A percentile compares a stretch with the other conserved stretches of the same genome.
phyloP scores from a whole-genome alignment of 2,113 vertebrate genomes.

The Speoplatyrhinus poulsoni region DNA sequence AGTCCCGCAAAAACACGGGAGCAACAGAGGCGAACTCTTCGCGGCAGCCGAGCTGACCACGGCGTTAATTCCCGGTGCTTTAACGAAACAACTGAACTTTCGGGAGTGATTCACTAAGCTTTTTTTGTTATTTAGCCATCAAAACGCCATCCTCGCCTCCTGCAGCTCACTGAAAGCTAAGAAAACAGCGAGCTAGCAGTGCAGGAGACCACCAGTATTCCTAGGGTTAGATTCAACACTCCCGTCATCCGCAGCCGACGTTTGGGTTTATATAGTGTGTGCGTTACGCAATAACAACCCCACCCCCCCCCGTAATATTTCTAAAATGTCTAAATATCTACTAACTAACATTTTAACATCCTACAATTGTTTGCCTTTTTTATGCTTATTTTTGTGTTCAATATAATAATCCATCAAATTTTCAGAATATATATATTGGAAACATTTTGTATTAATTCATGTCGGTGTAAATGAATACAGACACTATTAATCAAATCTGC shows the following conservation, averaged over 20 bases:
- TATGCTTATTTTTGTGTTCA: neutral
- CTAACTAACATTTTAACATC: neutral
- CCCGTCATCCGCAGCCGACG: neutral
- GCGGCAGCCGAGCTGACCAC: conserved; percentile 72
- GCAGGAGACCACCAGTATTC: accelerated
- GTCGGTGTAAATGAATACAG: too few relatives aligned
- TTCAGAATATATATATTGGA: too few relatives aligned
- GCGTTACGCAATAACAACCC: conserved; percentile 42
- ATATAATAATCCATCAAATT: too few relatives aligned
- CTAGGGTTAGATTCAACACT: conserved; percentile 68
- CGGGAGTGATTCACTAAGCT: conserved; percentile 54
- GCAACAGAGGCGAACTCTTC: conserved; percentile 74
- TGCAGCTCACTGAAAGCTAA: conserved; percentile 63
- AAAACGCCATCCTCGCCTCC: conserved; percentile 6
- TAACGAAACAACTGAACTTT: conserved; percentile 43
- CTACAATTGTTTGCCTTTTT: neutral
- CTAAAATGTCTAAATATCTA: neutral
- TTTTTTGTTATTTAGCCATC: conserved; percentile 49
- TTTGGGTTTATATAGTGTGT: conserved; percentile 41
- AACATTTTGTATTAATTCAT: too few relatives aligned
- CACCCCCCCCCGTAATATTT: conserved; percentile 1
- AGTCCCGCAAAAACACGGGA: conserved; percentile 37
- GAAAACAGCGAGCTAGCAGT: conserved; percentile 56
- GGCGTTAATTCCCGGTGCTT: conserved; percentile 34
- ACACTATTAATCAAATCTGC: too few relatives aligned